Percentiles rank a stretch among this genome's conserved stretches.
phyloP scores from a whole-genome alignment of 2,113 vertebrate genomes.

The Dipodomys merriami region DNA sequence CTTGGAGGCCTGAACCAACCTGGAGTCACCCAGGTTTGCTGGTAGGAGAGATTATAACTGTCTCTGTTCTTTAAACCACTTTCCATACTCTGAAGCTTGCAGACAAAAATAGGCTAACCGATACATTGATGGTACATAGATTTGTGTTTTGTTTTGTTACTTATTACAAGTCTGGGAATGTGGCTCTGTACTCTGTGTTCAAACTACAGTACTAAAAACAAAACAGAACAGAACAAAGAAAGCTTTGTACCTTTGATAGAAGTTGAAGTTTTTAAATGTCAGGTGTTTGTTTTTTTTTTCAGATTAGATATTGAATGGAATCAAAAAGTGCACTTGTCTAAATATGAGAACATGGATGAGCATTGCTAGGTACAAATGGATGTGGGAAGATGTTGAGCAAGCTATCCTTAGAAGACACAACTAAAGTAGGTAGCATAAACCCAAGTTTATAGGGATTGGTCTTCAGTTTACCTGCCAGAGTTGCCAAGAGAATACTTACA shows the following conservation, averaged over 20 bases:
- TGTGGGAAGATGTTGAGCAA: background rate
- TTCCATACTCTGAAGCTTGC: background rate
- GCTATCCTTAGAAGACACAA: background rate
- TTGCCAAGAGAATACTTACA: background rate
- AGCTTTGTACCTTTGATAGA: background rate
- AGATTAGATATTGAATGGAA: background rate
- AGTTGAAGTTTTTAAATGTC: constrained; percentile 6
- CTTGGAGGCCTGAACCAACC: background rate
- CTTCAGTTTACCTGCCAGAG: background rate
- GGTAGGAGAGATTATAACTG: background rate
- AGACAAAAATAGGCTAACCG: background rate
- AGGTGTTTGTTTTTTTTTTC: background rate
- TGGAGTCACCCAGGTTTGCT: background rate
- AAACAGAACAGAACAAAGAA: background rate
- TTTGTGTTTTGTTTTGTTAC: background rate
- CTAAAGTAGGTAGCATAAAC: background rate
- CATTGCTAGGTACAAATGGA: background rate
- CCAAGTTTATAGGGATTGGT: background rate
- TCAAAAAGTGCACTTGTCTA: background rate
- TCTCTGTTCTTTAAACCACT: background rate
- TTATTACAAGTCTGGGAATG: no score
- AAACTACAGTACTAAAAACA: no score
- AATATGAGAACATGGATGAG: background rate
- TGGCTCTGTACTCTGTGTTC: no score
- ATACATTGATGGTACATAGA: background rate